These are phyloP conservation scores for Tinea pellionella DNA, from an alignment of 2,888 invertebrate genomes.

Conservation along the genomic window DNA sequence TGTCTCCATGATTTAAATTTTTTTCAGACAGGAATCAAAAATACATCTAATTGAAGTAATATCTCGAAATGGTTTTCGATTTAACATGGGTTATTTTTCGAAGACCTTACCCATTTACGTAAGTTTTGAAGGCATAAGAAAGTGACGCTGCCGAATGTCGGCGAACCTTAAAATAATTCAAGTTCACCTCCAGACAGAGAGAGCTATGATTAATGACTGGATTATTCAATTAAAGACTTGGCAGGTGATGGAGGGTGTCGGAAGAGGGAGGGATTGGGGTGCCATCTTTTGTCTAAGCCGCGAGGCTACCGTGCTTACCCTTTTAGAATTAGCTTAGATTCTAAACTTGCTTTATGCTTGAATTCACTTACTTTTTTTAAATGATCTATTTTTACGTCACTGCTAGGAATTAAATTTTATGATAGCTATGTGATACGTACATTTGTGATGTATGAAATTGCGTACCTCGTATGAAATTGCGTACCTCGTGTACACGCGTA, in stretches of 20 bases:
- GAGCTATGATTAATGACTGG: conserved; percentile 64
- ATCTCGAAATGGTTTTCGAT: no score
- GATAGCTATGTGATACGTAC: no score
- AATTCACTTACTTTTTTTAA: neutral
- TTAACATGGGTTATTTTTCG: no score
- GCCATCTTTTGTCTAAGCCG: conserved; percentile 30
- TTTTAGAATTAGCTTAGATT: conserved; percentile 39
- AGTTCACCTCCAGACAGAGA: conserved; percentile 57
- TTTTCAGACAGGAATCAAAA: no score
- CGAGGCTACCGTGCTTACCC: conserved; percentile 30
- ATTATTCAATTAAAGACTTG: conserved; percentile 69
- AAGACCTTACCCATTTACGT: no score
- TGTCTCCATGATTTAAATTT: no score
- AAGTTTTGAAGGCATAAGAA: neutral
- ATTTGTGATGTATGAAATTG: no score
- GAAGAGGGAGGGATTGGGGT: conserved; percentile 18
- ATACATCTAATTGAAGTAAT: no score
- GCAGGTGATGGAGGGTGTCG: conserved; percentile 45
- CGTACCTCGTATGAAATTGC: no score
- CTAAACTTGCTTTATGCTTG: conserved; percentile 26
- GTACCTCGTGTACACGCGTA: no score
- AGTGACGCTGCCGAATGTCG: neutral
- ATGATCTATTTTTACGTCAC: no score
- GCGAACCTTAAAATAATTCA: conserved; percentile 52
- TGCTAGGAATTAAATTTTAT: no score